Percentiles rank a stretch among this genome's conserved stretches.
phyloP scores from a whole-genome alignment of 2,888 invertebrate species.

The Muschampia plurimacula region DNA sequence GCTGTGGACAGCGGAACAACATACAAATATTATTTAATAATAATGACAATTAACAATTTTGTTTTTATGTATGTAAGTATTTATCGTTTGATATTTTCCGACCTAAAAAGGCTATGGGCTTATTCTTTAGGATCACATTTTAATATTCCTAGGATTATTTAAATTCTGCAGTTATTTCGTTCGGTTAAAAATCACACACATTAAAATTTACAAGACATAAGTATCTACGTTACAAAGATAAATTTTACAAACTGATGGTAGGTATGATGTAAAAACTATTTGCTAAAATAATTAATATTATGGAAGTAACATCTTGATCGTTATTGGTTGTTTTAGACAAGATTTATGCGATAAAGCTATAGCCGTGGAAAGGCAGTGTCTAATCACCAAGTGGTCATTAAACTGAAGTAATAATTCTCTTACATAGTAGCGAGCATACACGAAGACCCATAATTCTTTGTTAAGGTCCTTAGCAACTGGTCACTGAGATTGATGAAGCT shows the following conservation, averaged over 20 bases:
- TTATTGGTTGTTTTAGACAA: slow-evolving; percentile 59
- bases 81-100: too few relatives aligned
- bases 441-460: slow-evolving; percentile 80
- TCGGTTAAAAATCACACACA: not conserved
- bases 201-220: not conserved
- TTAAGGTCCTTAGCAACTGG: slow-evolving; percentile 75
- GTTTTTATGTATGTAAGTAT: too few relatives aligned
- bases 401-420: slow-evolving; percentile 79
- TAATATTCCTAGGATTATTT: too few relatives aligned
- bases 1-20: not conserved
- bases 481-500: slow-evolving; percentile 75
- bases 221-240: not conserved
- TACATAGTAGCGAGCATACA: slow-evolving; percentile 79
- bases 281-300: slow-evolving; percentile 27
- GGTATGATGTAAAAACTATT: slow-evolving; percentile 2
- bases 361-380: slow-evolving; percentile 70
- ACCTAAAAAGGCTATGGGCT: too few relatives aligned
- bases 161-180: too few relatives aligned
- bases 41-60: too few relatives aligned
- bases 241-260: not conserved
- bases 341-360: slow-evolving; percentile 78
- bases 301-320: slow-evolving; percentile 49
- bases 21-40: not conserved
- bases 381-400: slow-evolving; percentile 79
- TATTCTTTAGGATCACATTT: too few relatives aligned